A percentile compares a stretch with the other conserved stretches of the same genome.
Evolutionary conservation across 1,140 invertebrate genomes (phyloP).

Genomic region (Melanaphis sacchari): DNA sequence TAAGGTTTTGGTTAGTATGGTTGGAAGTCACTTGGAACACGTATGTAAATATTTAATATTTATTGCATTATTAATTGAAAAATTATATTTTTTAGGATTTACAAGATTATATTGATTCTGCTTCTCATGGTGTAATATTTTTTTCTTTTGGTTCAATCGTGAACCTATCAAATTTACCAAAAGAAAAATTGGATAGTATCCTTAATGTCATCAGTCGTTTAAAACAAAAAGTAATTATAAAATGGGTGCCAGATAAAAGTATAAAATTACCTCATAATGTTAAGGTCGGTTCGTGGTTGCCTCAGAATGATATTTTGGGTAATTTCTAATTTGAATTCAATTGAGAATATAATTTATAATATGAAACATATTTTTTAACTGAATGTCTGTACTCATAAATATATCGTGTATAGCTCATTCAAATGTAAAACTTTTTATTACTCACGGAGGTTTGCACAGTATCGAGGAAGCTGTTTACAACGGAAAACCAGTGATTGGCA

Average conservation of each 20-base stretch:
- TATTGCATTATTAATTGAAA: background rate
- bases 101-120: constrained; percentile 59
- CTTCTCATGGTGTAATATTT: constrained; percentile 71
- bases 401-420: constrained; percentile 60
- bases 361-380: background rate
- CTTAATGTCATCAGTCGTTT: constrained; percentile 63
- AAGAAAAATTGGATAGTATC: constrained; percentile 59
- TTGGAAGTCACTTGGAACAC: no score
- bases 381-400: background rate
- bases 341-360: background rate
- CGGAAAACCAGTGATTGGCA: constrained; percentile 66
- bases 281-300: constrained; percentile 51
- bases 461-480: constrained; percentile 65
- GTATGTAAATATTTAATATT: background rate
- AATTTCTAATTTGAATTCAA: background rate
- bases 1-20: no score
- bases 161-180: background rate
- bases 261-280: constrained; percentile 54
- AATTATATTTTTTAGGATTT: constrained; percentile 41
- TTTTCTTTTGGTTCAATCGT: constrained; percentile 71
- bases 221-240: constrained; percentile 68
- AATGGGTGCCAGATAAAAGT: constrained; percentile 66
- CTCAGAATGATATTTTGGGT: constrained; percentile 59
- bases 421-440: constrained; percentile 66
- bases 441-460: constrained; percentile 67